Evolutionary conservation across 2,113 vertebrate species (phyloP).

Genomic region (Argyrosomus japonicus): DNA sequence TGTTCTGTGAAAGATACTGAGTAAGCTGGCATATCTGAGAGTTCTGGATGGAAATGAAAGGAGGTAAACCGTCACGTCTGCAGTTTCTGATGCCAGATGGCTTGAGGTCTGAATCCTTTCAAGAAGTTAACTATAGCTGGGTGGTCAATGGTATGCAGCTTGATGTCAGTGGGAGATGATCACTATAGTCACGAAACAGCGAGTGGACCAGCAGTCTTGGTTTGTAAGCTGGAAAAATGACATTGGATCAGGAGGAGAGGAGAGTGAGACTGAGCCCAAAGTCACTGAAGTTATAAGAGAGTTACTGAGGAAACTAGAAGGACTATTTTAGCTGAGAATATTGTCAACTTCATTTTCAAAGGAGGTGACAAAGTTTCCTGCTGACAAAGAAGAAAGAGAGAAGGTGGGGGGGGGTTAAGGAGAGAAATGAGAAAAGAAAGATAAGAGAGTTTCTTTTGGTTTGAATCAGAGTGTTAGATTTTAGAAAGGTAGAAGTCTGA

Average conservation of each 20-base stretch:
- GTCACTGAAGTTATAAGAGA: conserved; percentile 33
- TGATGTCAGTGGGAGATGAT: conserved; percentile 61
- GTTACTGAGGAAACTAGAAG: conserved; percentile 40
- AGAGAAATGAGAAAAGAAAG: conserved; percentile 25
- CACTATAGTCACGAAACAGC: conserved; percentile 49
- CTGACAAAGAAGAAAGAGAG: conserved; percentile 40
- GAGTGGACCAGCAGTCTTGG: conserved; percentile 41
- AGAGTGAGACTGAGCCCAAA: conserved; percentile 34
- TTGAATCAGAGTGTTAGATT: conserved; percentile 52
- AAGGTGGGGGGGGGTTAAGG: background rate
- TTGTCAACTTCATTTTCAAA: conserved; percentile 58
- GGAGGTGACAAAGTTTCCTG: conserved; percentile 40
- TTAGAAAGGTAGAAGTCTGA: conserved; percentile 39
- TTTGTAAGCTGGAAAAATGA: conserved; percentile 39
- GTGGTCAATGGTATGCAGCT: conserved; percentile 35
- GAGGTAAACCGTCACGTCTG: conserved; percentile 57
- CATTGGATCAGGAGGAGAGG: conserved; percentile 41
- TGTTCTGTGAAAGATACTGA: conserved; percentile 65
- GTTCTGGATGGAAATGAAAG: conserved; percentile 73
- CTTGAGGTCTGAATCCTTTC: conserved; percentile 49
- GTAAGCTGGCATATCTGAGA: conserved; percentile 65
- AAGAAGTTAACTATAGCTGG: conserved; percentile 34
- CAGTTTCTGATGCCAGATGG: conserved; percentile 66
- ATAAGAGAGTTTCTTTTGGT: conserved; percentile 37
- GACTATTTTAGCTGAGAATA: conserved; percentile 24